Conservation (phyloP, 2,797 vertebrate genomes). For the Chlorospingus flavigularis region DNA sequence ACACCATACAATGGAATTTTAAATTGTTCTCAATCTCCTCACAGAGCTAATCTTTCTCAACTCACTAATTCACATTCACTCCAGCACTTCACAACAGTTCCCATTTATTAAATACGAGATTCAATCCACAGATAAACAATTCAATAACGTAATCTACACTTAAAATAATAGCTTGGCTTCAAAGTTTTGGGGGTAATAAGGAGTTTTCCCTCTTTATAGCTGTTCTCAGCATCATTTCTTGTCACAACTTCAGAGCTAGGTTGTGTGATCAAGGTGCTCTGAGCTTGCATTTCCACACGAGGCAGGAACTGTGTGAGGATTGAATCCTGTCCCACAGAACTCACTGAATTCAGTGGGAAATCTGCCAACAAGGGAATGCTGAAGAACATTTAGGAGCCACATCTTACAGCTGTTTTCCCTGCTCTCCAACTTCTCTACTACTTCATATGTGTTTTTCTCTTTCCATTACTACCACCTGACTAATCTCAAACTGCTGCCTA, state of each 20-base stretch:
- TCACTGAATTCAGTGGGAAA: not conserved
- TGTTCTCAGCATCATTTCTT: not conserved
- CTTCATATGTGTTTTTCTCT: not conserved
- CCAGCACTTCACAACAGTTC: not conserved
- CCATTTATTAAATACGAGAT: slow-evolving; percentile 40
- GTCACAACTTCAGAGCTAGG: not conserved
- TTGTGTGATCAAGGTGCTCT: not conserved
- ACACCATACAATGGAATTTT: not conserved
- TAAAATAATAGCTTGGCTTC: slow-evolving; percentile 22
- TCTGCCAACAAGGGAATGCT: not conserved
- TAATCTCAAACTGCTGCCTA: slow-evolving; percentile 46
- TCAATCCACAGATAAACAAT: slow-evolving; percentile 35
- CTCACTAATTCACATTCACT: slow-evolving; percentile 30
- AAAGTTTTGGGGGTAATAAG: not conserved
- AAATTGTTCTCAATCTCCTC: slow-evolving; percentile 23
- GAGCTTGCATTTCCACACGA: not conserved
- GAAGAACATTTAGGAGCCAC: not conserved
- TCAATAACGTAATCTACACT: slow-evolving; percentile 23
- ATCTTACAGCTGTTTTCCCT: not conserved
- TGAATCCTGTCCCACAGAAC: not conserved
- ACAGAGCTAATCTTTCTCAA: not conserved
- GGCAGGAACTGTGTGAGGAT: not conserved
- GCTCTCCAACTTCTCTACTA: not conserved
- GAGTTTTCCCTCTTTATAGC: not conserved
- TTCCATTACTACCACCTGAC: not conserved